Evolutionary conservation across 2,797 vertebrate genomes (phyloP), one percentile per base, ranked within the genome.

Genomic region (Sarcophilus harrisii): DNA sequence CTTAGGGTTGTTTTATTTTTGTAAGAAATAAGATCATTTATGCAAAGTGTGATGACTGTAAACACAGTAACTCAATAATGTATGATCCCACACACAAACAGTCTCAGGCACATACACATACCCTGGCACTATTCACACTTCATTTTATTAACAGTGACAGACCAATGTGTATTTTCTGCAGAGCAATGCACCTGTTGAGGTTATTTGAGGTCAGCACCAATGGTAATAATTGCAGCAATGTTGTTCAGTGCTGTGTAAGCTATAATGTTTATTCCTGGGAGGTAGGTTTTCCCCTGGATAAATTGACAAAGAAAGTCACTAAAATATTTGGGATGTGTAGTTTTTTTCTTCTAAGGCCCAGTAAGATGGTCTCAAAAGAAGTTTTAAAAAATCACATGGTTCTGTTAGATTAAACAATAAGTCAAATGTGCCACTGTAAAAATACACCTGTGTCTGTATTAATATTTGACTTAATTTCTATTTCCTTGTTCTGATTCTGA

Each of bases 101-200:
- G 28, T 29, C 28, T 58, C 91, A 90, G 58, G 73, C 73, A 87
- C 97, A 97, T 96, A 96, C 90, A 96, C 96, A 95, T 58, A 93
- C 92, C 52, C 45, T 95, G 96, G 95, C 95, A 93, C 94, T 57
- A 10, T 97, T 98, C 95, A 93, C 96, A 96, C 96, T 96, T 91
- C 0, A 0, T 89, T 93, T 90, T 96, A 98, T 97, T 98, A 97
- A 98, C 97, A 98, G 97, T 96, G 95, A 62, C 96, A 45, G 90
- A 96, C 97, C 95, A 97, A 95, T 92, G 89, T 93, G 95, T 97
- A 96, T 97, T 98, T 97, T 96, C 97, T 13, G 5, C 90, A 94
- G 94, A 97, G 92, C 93, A 87, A 10, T 62, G 95, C 97, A 97
- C 97, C 98, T 98, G 97, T 97, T 96, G 95, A 97, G 97, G 97